Evolutionary conservation across 2,888 invertebrate genomes (phyloP).

Genomic region (Cephalotes varians): DNA sequence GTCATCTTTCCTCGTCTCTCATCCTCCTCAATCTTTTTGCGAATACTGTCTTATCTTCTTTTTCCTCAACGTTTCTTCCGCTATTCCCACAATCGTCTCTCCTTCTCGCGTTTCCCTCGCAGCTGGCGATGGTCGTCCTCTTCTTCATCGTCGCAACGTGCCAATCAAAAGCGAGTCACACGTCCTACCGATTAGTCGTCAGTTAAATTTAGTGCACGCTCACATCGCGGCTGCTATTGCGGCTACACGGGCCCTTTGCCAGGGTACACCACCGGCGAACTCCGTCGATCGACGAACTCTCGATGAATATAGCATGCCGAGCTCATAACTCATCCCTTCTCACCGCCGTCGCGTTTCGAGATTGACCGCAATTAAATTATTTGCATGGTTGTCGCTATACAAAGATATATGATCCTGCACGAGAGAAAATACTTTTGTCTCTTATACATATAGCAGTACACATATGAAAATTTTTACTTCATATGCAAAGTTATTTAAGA

Average conservation of each 20-base stretch:
- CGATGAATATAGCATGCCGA: conserved; percentile 63
- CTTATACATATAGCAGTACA: background rate
- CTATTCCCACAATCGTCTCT: conserved; percentile 29
- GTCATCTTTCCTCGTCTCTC: conserved; percentile 24
- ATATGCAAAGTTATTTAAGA: background rate
- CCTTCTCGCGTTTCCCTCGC: conserved; percentile 16
- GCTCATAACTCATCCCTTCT: conserved; percentile 40
- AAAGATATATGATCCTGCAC: background rate
- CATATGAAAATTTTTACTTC: background rate
- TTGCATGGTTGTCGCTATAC: background rate
- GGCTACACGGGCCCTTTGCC: conserved; percentile 71
- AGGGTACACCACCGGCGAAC: conserved; percentile 58
- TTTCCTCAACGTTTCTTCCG: background rate
- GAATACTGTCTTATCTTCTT: background rate
- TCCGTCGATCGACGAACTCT: conserved; percentile 71
- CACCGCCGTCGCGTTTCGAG: background rate
- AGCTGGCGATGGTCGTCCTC: conserved; percentile 21
- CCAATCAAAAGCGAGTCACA: conserved; percentile 67
- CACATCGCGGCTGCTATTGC: conserved; percentile 63
- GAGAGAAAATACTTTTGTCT: background rate
- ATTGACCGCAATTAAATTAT: conserved; percentile 13
- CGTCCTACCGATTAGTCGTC: conserved; percentile 73
- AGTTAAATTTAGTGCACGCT: conserved; percentile 74
- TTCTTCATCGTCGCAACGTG: conserved; percentile 59
- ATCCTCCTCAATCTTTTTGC: background rate